Percentiles rank a stretch among this genome's conserved stretches.
Evolutionary conservation across 2,888 invertebrate genomes (phyloP).

Genomic region (Nemotelus pantherinus): DNA sequence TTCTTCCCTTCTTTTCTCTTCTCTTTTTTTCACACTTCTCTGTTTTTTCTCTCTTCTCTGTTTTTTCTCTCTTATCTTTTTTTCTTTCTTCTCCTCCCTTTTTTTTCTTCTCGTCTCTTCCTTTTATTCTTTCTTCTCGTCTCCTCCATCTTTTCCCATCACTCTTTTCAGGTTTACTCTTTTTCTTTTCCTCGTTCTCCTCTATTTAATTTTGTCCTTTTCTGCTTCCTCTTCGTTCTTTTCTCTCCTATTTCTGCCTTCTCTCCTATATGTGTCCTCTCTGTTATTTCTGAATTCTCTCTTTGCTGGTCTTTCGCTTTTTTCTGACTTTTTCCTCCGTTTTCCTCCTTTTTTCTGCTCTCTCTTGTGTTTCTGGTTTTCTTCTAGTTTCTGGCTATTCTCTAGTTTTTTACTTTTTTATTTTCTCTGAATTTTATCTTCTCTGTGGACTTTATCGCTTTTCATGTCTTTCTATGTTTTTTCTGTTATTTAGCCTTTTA

Average conservation of each 20-base stretch:
- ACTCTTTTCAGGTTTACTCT: background rate
- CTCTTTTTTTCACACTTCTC: too few species aligned
- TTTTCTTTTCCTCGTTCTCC: background rate
- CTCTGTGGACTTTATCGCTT: background rate
- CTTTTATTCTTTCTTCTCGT: background rate
- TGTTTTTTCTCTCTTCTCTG: background rate
- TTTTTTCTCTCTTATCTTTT: background rate
- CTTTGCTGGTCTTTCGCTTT: background rate
- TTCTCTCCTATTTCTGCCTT: background rate
- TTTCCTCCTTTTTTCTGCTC: background rate
- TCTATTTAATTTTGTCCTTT: background rate
- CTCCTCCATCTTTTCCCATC: background rate
- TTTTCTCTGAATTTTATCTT: background rate
- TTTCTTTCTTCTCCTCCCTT: background rate
- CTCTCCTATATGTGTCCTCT: too few species aligned
- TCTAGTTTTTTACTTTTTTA: background rate
- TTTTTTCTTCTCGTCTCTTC: background rate
- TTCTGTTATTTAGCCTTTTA: background rate
- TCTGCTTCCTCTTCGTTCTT: background rate
- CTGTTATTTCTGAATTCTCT: background rate
- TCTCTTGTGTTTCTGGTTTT: background rate
- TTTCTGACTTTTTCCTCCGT: too few species aligned
- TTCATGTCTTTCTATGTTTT: background rate
- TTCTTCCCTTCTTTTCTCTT: background rate
- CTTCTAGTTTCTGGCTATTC: background rate